phyloP scores from a whole-genome alignment of 2,113 vertebrate species.

The Nyctibius bracteatus region DNA sequence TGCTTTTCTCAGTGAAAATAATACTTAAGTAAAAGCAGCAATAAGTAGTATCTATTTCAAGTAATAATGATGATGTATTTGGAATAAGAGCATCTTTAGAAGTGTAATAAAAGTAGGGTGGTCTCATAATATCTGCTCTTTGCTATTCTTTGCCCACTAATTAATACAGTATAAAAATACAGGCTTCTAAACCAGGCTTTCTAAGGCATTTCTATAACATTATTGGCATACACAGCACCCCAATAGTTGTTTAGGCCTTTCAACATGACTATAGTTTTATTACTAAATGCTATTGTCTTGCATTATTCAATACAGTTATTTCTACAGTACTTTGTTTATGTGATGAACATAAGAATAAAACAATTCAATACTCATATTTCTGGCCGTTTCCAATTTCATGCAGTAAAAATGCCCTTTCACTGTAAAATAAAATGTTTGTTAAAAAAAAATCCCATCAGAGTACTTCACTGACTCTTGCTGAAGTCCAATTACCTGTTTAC shows the following conservation, averaged over 20 bases:
- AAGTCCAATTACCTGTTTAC: slow-evolving; percentile 11
- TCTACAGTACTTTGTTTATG: neutral
- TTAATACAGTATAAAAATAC: neutral
- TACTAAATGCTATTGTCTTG: neutral
- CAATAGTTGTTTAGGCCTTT: neutral
- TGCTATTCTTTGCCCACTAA: neutral
- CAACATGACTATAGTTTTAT: neutral
- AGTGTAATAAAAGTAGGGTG: neutral
- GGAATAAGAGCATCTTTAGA: neutral
- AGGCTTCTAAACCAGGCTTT: neutral
- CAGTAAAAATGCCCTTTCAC: neutral
- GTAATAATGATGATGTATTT: neutral
- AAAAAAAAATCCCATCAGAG: neutral
- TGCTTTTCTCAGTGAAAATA: neutral
- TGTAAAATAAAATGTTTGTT: neutral
- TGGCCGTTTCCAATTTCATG: neutral
- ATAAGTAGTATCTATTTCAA: neutral
- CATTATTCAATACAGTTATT: neutral
- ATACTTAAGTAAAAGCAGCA: neutral
- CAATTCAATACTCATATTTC: neutral
- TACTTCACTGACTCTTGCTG: neutral
- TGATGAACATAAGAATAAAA: neutral
- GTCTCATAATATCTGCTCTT: neutral
- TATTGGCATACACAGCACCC: neutral
- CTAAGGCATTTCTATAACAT: neutral